phyloP scores from a whole-genome alignment of 1,140 invertebrate species.

The Maconellicoccus hirsutus region DNA sequence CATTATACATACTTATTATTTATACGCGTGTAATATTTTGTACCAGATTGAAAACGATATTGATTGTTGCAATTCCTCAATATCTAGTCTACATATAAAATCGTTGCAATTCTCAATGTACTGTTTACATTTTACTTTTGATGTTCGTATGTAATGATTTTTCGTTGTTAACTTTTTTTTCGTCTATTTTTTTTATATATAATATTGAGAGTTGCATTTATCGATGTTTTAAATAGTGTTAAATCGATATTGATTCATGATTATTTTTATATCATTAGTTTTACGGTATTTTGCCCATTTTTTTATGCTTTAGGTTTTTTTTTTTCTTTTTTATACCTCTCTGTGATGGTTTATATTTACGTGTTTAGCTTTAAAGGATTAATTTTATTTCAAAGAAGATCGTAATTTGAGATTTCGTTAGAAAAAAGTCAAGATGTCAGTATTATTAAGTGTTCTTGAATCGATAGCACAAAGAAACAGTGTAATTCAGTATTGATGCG shows the following conservation, averaged over 20 bases:
- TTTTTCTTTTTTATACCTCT: background rate
- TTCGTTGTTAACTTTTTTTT: background rate
- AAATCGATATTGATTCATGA: constrained; percentile 11
- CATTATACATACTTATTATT: constrained; percentile 1
- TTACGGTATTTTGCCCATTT: background rate
- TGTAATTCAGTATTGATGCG: no score
- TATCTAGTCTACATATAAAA: constrained; percentile 17
- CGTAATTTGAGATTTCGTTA: no score
- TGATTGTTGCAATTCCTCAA: constrained; percentile 22
- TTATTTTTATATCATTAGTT: constrained; percentile 6
- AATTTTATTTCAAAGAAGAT: background rate
- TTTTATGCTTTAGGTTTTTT: background rate
- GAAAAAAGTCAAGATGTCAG: no score
- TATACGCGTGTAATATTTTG: constrained; percentile 4
- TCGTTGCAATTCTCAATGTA: constrained; percentile 14
- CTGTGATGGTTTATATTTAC: background rate
- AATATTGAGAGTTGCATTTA: constrained; percentile 18
- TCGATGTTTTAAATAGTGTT: background rate
- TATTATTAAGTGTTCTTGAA: no score
- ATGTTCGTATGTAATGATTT: constrained; percentile 10
- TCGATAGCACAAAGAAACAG: no score
- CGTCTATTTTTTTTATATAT: background rate
- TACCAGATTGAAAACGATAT: constrained; percentile 11
- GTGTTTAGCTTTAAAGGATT: background rate
- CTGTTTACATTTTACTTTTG: background rate